phyloP scores from a whole-genome alignment of 2,888 invertebrate species.

The Tridacna crocea region DNA sequence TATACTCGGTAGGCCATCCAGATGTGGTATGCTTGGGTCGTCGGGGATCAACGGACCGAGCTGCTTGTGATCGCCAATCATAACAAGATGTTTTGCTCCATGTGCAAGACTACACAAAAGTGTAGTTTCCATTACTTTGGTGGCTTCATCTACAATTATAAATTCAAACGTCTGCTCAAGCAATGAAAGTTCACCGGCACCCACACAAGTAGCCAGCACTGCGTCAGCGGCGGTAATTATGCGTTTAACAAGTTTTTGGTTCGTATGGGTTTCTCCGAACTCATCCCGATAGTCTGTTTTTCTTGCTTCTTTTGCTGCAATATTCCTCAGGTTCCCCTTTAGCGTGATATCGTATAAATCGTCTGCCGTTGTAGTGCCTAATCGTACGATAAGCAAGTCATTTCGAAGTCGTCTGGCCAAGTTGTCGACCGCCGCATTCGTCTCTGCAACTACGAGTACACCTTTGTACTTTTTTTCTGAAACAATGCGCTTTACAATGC shows the following conservation, averaged over 20 bases:
- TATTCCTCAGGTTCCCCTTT: slow-evolving; percentile 39
- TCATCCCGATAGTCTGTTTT: slow-evolving; percentile 30
- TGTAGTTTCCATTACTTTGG: slow-evolving; percentile 50
- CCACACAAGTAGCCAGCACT: slow-evolving; percentile 52
- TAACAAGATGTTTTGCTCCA: slow-evolving; percentile 48
- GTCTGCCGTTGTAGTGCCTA: slow-evolving; percentile 31
- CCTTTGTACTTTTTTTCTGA: slow-evolving; percentile 16
- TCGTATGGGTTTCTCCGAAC: slow-evolving; percentile 33
- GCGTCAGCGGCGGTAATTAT: slow-evolving; percentile 38
- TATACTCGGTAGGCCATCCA: slow-evolving; percentile 12
- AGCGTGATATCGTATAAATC: slow-evolving; percentile 52
- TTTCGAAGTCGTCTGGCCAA: slow-evolving; percentile 42
- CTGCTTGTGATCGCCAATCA: slow-evolving; percentile 57
- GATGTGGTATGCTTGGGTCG: neutral
- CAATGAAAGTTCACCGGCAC: slow-evolving; percentile 41
- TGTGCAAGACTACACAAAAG: slow-evolving; percentile 49
- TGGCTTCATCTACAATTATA: slow-evolving; percentile 60
- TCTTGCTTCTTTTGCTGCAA: slow-evolving; percentile 37
- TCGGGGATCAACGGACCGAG: slow-evolving; percentile 40
- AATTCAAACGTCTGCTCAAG: slow-evolving; percentile 39
- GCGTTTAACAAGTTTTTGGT: slow-evolving; percentile 33
- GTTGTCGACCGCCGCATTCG: slow-evolving; percentile 57
- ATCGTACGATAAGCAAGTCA: slow-evolving; percentile 34
- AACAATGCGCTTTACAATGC: slow-evolving; percentile 32
- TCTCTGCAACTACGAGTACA: slow-evolving; percentile 56